phyloP scores from a whole-genome alignment of 2,888 invertebrate species.

The Trissonchulus latispiculum region DNA sequence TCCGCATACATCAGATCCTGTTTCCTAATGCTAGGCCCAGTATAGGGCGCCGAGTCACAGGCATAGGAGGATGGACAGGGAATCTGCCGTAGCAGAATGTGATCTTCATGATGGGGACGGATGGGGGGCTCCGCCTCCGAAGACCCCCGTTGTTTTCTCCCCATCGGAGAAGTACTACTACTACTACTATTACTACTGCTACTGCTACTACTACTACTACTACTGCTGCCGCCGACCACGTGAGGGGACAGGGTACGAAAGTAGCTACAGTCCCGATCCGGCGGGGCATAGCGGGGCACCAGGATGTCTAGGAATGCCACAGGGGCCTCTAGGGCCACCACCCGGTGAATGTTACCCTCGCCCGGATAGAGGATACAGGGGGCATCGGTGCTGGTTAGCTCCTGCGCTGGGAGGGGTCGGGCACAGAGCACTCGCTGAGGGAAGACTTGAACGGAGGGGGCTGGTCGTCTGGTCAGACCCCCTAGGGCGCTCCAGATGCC shows the following conservation, averaged over 20 bases:
- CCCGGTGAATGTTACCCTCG: neutral
- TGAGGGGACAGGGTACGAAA: neutral
- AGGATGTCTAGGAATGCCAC: conserved; percentile 5
- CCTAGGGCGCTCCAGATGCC: no score
- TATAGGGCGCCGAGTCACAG: neutral
- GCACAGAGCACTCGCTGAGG: neutral
- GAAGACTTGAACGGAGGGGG: no score
- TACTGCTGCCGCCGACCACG: no score
- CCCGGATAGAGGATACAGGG: neutral
- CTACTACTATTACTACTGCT: no score
- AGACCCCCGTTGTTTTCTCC: no score
- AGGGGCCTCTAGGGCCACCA: neutral
- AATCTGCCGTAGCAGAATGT: neutral
- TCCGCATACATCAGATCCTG: no score
- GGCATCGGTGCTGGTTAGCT: neutral
- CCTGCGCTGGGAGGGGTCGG: neutral
- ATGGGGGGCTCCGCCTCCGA: no score
- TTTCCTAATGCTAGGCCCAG: no score
- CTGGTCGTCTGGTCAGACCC: no score
- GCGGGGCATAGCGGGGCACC: neutral
- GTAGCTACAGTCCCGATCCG: neutral
- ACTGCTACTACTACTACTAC: no score
- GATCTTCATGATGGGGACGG: neutral
- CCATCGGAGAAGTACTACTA: no score
- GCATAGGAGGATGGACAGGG: neutral